Conservation (phyloP, 1,140 invertebrate genomes). For the Ceratoteleas bidentatus region DNA sequence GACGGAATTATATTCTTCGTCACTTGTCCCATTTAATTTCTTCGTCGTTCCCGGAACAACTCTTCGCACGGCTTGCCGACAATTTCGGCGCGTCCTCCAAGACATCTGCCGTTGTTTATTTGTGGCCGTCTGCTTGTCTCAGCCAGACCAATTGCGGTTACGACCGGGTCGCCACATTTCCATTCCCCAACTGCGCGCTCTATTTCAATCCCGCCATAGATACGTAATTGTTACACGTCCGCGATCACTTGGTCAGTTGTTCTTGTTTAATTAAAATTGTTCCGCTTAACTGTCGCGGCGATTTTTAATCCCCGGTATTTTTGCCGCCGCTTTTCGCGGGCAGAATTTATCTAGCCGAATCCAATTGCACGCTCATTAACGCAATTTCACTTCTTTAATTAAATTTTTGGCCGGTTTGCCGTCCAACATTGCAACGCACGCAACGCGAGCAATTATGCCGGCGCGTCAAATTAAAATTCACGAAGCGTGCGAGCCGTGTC, state of each 20-base stretch:
- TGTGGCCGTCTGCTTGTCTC: constrained; percentile 57
- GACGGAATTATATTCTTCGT: constrained; percentile 34
- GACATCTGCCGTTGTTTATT: constrained; percentile 57
- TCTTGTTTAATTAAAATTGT: constrained; percentile 24
- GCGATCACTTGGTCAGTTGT: constrained; percentile 25
- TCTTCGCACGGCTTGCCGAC: constrained; percentile 30
- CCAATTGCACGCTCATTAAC: too few relatives aligned
- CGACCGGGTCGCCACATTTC: constrained; percentile 51
- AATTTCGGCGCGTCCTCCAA: constrained; percentile 37
- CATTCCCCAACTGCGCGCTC: constrained; percentile 37
- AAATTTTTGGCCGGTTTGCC: background rate
- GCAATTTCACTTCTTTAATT: too few relatives aligned
- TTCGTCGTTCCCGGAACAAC: constrained; percentile 12
- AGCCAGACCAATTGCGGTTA: constrained; percentile 58
- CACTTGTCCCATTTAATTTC: constrained; percentile 31
- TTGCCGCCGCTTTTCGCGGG: too few relatives aligned
- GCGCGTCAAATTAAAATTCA: constrained; percentile 39
- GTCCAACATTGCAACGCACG: background rate
- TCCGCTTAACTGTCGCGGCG: background rate
- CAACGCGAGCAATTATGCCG: constrained; percentile 24
- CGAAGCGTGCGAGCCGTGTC: constrained; percentile 7
- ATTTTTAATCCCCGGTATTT: too few relatives aligned
- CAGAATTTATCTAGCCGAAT: too few relatives aligned
- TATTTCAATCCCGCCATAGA: constrained; percentile 50
- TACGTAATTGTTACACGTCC: constrained; percentile 51